Evolutionary conservation across 1,140 invertebrate genomes (phyloP).

Genomic region (Marisa cornuarietis): DNA sequence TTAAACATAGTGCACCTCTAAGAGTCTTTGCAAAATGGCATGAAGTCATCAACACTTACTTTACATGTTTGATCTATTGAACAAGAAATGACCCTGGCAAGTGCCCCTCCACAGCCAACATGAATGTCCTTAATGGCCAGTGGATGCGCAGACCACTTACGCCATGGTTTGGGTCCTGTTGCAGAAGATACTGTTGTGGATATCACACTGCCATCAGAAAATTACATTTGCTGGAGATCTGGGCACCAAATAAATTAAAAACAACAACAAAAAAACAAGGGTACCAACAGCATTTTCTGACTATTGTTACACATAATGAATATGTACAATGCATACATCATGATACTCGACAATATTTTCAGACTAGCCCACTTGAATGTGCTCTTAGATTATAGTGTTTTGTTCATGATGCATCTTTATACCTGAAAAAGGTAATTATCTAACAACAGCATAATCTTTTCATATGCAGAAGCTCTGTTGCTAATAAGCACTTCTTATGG

Average conservation of each 20-base stretch:
- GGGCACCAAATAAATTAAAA: not conserved
- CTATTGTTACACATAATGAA: not conserved
- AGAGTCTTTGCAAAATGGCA: no score
- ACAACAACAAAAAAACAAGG: constrained; percentile 20
- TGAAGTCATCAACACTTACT: constrained; percentile 63
- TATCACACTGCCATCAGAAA: constrained; percentile 30
- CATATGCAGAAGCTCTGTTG: not conserved
- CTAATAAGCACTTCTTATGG: no score
- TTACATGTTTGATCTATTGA: constrained; percentile 85
- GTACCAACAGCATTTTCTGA: not conserved
- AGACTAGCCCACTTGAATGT: no score
- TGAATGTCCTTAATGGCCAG: constrained; percentile 80
- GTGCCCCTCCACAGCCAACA: constrained; percentile 69
- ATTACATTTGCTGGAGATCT: not conserved
- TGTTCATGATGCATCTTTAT: no score
- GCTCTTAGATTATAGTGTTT: no score
- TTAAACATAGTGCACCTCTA: no score
- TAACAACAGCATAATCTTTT: no score
- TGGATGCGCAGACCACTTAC: constrained; percentile 64
- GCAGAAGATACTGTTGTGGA: constrained; percentile 18
- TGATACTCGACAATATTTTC: not conserved
- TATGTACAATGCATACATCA: no score
- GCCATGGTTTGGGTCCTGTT: constrained; percentile 33
- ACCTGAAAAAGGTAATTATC: no score
- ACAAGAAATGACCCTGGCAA: constrained; percentile 77